Base-by-base conservation (phyloP, 2,797 vertebrate genomes). In the Periophthalmus magnuspinnatus region DNA sequence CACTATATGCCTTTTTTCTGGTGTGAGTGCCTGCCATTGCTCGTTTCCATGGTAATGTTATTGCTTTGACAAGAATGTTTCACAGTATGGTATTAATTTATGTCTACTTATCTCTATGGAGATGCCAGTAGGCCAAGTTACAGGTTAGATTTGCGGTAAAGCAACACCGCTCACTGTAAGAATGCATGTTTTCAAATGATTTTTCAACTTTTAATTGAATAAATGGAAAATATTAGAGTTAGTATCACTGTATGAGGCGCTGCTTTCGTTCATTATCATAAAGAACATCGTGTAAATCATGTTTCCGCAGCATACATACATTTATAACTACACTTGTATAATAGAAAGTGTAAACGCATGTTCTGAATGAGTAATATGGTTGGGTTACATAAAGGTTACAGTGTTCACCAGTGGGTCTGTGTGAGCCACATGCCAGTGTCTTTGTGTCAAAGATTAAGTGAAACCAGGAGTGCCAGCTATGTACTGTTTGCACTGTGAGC, bases 401-500 rank as follows among this genome's bases (percentile, higher is more conserved):
- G 52, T 22, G 52, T 55, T 55, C 52, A 55, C 28, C n/a, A 10
- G 52, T 22, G 52, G 21, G 52, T 55, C 52, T 55, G 52, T 11
- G 52, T 86, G 80, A 83, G 89, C 88, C 86, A 88, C 90, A 92
- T 90, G 90, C 90, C 88, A 89, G 67, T 83, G 89, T 86, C 85
- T 91, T 91, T 91, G 91, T 93, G 91, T 92, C 86, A 91, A 91
- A 93, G 88, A 93, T 91, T 91, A 92, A 91, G 85, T 90, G 88
- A 91, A 90, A 93, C 82, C 90, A 91, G 89, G 87, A 93, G 88
- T 81, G 84, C 85, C 84, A 90, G 91, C 88, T 77, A 76, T 85
- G 83, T 84, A 79, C 76, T 91, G 87, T 93, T 93, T 91, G 89
- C 85, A 86, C 81, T 84, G 88, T 67, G 87, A 88, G 88, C 81